Base-by-base conservation (phyloP, 1,140 invertebrate genomes). In the Bombus ignitus region DNA sequence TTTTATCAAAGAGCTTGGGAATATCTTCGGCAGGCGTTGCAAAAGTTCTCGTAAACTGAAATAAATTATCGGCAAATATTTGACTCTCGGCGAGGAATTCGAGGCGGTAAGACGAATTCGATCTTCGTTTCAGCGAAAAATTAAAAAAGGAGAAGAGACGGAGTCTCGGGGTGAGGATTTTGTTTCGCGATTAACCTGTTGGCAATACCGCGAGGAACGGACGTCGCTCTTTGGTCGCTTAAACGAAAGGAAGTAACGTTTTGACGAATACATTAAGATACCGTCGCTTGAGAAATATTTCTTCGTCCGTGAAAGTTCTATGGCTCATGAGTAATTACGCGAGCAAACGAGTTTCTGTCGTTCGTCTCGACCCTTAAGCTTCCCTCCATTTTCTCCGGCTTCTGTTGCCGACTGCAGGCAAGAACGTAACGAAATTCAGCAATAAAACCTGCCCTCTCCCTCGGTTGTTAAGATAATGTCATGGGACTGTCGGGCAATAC, bases 401-500 rank as follows among this genome's bases (percentile, higher is more conserved):
- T 44, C 47, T 66, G 42, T 39, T 39, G 65, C 39, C 25, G 65
- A 28, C 39, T n/a, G n/a, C 15, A 32, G 12, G 22, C 35, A 59
- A 15, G 32, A 70, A 65, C 76, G 62, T 76, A 81, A 80, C 47
- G 72, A 87, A 87, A 89, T 89, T 89, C 66, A 62, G 37, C 42
- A 81, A 72, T 87, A 81, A 87, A 87, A 86, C 57, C 44, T 35
- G n/a, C n/a, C 12, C 68, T 28, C 22, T 39, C 37, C 37, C 6
- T 57, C 68, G 53, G 53, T 84, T 84, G 81, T 90, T 89, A 87
- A 90, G 88, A 87, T 90, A 87, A 84, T 84, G 57, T 70, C 81
- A 13, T 6, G 44, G 78, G 25, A 59, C 47, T 47, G 47, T 22
- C 47, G 39, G 74, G 62, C 39, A 22, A 39, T 53, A 53, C 47